Conservation (phyloP, 2,113 vertebrate genomes). For the Hyla sarda region DNA sequence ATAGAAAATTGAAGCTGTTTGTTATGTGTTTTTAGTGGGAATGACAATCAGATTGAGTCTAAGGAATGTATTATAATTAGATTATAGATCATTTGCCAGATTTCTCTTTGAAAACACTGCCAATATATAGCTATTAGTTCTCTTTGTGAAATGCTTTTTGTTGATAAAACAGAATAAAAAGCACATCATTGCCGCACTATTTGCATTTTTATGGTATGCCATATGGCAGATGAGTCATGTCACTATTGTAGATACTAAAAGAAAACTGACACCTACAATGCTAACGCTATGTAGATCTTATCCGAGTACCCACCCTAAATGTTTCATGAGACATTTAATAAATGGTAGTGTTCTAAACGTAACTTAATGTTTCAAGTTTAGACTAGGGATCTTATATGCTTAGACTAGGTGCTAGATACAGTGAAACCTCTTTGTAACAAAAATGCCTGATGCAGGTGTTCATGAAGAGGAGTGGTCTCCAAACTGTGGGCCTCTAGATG, state of each 20-base stretch:
- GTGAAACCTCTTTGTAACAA: no score
- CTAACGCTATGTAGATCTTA: background rate
- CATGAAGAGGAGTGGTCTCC: no score
- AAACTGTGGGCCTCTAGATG: no score
- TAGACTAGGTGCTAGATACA: background rate
- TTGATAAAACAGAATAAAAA: conserved; percentile 50
- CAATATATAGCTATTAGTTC: conserved; percentile 38
- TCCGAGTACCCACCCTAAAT: background rate
- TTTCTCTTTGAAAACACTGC: conserved; percentile 34
- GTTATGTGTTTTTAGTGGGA: conserved; percentile 14
- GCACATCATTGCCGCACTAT: background rate
- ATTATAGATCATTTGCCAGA: conserved; percentile 47
- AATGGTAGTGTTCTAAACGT: background rate
- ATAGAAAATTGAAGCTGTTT: conserved; percentile 40
- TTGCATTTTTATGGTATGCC: conserved; percentile 43
- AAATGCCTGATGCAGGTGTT: no score
- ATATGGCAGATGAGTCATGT: conserved; percentile 29
- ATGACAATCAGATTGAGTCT: conserved; percentile 29
- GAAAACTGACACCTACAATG: background rate
- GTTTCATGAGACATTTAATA: background rate
- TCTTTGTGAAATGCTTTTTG: conserved; percentile 43
- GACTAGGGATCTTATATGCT: no score
- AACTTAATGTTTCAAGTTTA: no score
- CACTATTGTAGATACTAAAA: background rate
- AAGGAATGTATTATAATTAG: conserved; percentile 50